Evolutionary conservation across 2,113 vertebrate genomes (phyloP).

Genomic region (Ovis canadensis): DNA sequence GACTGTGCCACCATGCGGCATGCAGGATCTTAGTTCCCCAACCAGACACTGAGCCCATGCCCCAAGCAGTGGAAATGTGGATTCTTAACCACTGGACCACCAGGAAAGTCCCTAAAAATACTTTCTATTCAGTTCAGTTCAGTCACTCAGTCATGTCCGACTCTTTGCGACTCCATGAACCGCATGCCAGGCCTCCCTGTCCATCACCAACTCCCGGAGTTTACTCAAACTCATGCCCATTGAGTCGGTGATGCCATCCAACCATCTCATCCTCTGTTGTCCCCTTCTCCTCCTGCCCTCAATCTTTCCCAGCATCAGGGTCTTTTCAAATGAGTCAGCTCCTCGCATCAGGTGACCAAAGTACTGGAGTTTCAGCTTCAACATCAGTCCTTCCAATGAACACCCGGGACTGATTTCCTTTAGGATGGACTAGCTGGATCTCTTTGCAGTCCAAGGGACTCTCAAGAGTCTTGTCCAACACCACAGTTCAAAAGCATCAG

Average conservation of each 20-base stretch:
- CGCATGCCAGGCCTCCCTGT: accelerated
- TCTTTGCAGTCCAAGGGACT: not conserved
- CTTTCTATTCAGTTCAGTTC: not conserved
- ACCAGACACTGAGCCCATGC: not conserved
- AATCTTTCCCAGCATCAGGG: not conserved
- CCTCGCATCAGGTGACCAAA: not conserved
- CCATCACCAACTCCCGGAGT: not conserved
- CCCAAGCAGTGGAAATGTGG: not conserved
- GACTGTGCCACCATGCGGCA: not conserved
- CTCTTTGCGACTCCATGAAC: not conserved
- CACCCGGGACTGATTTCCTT: not conserved
- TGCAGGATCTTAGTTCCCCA: not conserved
- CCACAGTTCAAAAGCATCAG: not conserved
- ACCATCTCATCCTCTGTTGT: not conserved
- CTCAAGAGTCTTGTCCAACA: not conserved
- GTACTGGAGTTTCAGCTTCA: not conserved
- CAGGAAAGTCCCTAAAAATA: not conserved
- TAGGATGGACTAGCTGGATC: not conserved
- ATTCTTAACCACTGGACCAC: not conserved
- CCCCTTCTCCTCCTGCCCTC: not conserved
- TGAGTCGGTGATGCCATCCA: not conserved
- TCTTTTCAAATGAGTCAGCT: not conserved
- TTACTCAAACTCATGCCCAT: not conserved
- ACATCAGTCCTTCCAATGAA: not conserved
- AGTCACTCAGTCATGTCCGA: not conserved